Evolutionary conservation across 2,113 vertebrate genomes (phyloP), one percentile per base, ranked within the genome.

Genomic region (Passer domesticus): DNA sequence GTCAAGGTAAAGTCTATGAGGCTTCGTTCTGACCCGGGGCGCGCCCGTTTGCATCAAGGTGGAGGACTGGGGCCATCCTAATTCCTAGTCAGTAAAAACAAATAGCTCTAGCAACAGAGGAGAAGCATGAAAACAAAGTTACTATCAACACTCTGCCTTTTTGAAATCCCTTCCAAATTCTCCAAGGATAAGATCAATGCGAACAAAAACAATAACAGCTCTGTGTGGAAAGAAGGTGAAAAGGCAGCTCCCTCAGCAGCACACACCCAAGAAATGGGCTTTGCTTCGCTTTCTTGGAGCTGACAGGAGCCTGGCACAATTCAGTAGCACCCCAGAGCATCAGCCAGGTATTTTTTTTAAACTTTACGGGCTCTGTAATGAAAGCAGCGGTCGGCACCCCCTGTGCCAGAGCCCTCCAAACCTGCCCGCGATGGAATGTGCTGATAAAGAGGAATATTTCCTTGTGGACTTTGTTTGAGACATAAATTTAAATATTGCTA

Each of bases 131-230:
- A 85, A 93, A 90, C 83, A 86, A 88, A 83, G 76, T 88, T 86
- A 68, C 83, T 83, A 60, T 83, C 95, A 95, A 82, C 94, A 93
- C 72, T 66, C 44, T 81, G 49, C 47, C 73, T 90, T 89, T 96
- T 97, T 97, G 93, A 96, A 96, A 96, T 86, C 44, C 56, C 37
- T 93, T 96, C 92, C 95, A 96, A 81, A 94, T 95, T 90, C 95
- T 93, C 88, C 47, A 44, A 44, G 93, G 95, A 68, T 95, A 95
- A 95, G 94, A 96, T 97, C 96, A 95, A 95, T 72, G 92, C 0
- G 64, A 90, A 72, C 47, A 56, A 93, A 93, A 93, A 74, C 88
- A 96, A 67, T 94, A 88, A 86, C 85, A 94, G 76, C 64, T 37
- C 88, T 94, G 76, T 94, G 52, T 52, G 77, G 41, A 92, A 96